Base-by-base conservation (phyloP, 2,797 vertebrate species). In the Crax fasciolata region DNA sequence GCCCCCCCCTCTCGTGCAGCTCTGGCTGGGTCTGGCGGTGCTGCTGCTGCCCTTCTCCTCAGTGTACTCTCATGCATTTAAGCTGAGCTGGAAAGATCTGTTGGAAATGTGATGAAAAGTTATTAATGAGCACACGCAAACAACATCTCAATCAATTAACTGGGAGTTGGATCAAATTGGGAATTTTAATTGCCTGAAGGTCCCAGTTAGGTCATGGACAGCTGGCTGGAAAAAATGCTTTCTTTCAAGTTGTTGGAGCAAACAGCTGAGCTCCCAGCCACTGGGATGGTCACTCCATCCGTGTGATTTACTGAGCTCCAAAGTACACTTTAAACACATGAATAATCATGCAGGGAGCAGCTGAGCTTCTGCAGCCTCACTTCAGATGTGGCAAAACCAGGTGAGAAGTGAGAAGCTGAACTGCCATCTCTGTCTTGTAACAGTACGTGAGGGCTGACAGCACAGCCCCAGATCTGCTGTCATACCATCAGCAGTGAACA, bases 321-420 rank as follows among this genome's bases (percentile, higher is more conserved):
- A 15, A 79, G 44, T 20, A 14, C 3, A 2, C 43, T 82, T 67
- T 30, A 65, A 83, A 54, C 43, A 52, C 44, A 54, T 63, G 80
- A 94, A 87, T 66, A 93, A 70, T 70, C 71, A 70, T n/a, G 6
- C 63, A 62, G 85, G 61, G 61, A 86, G 77, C 87, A 91, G 95
- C 87, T 67, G 87, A 84, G 83, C 84, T 84, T 83, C 89, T 74
- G 75, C 6, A 62, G 90, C 73, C 79, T 77, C 49, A 61, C 87
- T 91, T 79, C 80, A 94, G 86, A 76, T 77, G 92, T 83, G 30
- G 83, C 74, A 87, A 55, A 84, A 83, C 16, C 59, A 88, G 89
- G 88, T 82, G 88, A 91, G 91, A 94, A 94, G 85, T 48, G 83
- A 67, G 52, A 84, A 91, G 89, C 94, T 88, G 93, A 95, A 91